A percentile compares a stretch with the other conserved stretches of the same genome.
Evolutionary conservation across 2,797 vertebrate genomes (phyloP).

Genomic region (Rhincodon typus): DNA sequence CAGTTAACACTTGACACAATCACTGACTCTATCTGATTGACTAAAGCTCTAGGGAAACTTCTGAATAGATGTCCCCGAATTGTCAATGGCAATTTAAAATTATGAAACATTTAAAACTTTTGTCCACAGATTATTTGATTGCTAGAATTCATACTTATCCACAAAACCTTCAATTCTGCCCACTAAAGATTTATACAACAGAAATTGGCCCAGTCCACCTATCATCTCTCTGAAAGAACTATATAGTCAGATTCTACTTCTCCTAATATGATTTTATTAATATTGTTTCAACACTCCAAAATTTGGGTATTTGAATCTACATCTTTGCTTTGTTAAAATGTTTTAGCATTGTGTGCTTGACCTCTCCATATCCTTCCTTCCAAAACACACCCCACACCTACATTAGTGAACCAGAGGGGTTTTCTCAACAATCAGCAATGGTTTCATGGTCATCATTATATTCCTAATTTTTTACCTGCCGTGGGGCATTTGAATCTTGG

Average conservation of each 20-base stretch:
- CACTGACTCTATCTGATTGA: neutral
- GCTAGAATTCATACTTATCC: neutral
- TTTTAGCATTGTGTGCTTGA: neutral
- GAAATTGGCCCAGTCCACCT: neutral
- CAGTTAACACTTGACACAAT: neutral
- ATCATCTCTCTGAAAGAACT: neutral
- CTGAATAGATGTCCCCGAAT: neutral
- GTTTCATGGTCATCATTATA: too few species aligned
- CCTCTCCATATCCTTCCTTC: neutral
- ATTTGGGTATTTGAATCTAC: neutral
- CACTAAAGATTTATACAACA: neutral
- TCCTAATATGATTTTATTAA: neutral
- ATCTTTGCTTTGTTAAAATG: neutral
- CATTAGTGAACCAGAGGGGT: too few species aligned
- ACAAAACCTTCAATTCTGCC: neutral
- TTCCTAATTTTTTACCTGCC: too few species aligned
- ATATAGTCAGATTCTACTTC: neutral
- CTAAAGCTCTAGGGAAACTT: neutral
- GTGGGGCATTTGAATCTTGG: too few species aligned
- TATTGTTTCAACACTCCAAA: neutral
- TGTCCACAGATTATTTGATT: neutral
- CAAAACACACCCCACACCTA: neutral
- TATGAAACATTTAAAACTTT: neutral
- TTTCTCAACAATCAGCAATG: too few species aligned
- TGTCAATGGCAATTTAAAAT: neutral